phyloP scores from a whole-genome alignment of 2,888 invertebrate genomes.

The Sesia apiformis region DNA sequence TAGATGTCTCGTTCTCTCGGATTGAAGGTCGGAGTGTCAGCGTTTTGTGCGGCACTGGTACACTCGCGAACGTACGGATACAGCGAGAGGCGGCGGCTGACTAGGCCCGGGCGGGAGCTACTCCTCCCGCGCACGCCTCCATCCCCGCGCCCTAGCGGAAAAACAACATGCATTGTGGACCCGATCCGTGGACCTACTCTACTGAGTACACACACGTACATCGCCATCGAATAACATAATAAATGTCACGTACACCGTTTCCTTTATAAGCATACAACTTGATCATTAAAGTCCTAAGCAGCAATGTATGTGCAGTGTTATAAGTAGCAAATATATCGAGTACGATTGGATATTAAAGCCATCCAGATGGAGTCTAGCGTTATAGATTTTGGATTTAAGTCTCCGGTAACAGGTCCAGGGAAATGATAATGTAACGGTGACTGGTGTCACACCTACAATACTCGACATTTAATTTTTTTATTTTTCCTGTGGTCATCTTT shows the following conservation, averaged over 20 bases:
- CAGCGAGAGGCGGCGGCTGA: slow-evolving; percentile 47
- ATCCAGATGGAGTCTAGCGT: slow-evolving; percentile 32
- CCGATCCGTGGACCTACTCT: slow-evolving; percentile 57
- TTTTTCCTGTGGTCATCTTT: too few relatives aligned
- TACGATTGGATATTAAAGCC: too few relatives aligned
- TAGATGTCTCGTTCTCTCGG: slow-evolving; percentile 65
- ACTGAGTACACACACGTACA: slow-evolving; percentile 22
- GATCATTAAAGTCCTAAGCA: background rate
- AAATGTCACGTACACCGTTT: background rate
- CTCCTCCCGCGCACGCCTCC: slow-evolving; percentile 26
- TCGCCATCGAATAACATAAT: slow-evolving; percentile 13
- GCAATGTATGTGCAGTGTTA: background rate
- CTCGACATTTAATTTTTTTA: too few relatives aligned
- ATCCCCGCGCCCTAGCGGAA: slow-evolving; percentile 58
- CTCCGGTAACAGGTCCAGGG: slow-evolving; percentile 36
- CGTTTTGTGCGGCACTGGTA: slow-evolving; percentile 39
- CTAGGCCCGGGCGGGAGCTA: slow-evolving; percentile 63
- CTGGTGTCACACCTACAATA: too few relatives aligned
- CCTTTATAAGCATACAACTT: background rate
- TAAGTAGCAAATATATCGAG: background rate
- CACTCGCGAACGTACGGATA: slow-evolving; percentile 51
- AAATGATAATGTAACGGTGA: slow-evolving; percentile 17
- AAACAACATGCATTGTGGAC: slow-evolving; percentile 73
- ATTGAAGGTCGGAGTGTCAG: slow-evolving; percentile 65
- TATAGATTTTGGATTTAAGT: slow-evolving; percentile 61